A percentile compares a stretch with the other conserved stretches of the same genome.
phyloP scores from a whole-genome alignment of 2,113 vertebrate genomes.

The Tachysurus vachellii region DNA sequence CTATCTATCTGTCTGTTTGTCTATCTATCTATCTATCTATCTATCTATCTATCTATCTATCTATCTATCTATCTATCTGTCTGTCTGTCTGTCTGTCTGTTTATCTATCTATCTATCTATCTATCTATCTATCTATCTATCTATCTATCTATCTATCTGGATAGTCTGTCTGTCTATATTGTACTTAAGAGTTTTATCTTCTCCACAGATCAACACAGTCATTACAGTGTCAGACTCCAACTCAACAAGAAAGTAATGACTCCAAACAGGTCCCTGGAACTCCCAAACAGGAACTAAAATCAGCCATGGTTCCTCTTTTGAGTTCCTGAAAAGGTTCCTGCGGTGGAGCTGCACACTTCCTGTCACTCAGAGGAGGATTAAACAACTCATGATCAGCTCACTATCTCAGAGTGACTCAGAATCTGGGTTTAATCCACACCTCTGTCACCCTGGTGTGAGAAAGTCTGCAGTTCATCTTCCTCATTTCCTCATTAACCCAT shows the following conservation, averaged over 20 bases:
- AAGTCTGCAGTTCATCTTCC: neutral
- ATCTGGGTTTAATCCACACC: too few relatives aligned
- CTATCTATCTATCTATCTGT: neutral
- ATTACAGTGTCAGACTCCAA: neutral
- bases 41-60: neutral
- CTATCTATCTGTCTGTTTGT: too few relatives aligned
- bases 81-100: too few relatives aligned
- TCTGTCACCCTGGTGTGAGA: neutral
- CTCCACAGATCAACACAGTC: neutral
- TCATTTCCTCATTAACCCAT: neutral
- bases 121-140: too few relatives aligned
- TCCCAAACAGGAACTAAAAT: conserved; percentile 25
- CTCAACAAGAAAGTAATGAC: neutral
- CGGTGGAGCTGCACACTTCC: neutral
- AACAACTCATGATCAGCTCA: neutral
- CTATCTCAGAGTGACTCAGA: too few relatives aligned
- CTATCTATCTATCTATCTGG: too few relatives aligned
- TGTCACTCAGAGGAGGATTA: neutral
- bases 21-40: too few relatives aligned
- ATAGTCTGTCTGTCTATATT: neutral
- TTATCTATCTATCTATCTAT: too few relatives aligned
- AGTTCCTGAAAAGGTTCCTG: conserved; percentile 27
- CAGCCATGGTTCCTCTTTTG: conserved; percentile 25
- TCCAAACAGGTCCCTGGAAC: neutral
- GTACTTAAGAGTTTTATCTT: neutral